A percentile compares a stretch with the other conserved stretches of the same genome.
phyloP scores from a whole-genome alignment of 2,113 vertebrate genomes.

The Spea multiplicata region DNA sequence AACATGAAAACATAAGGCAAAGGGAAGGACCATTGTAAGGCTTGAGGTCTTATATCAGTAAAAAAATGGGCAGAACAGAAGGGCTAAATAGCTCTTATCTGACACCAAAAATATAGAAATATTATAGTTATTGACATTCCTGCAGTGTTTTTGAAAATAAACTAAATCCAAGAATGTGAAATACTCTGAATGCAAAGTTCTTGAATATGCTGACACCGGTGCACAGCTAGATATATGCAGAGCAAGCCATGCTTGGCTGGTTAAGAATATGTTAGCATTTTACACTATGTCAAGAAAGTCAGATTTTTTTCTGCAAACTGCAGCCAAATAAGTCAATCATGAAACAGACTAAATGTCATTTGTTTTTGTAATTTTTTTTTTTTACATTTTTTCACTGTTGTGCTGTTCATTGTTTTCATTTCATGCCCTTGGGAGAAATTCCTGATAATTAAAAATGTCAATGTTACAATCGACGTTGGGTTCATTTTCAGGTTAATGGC shows the following conservation, averaged over 20 bases:
- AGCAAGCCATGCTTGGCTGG: not conserved
- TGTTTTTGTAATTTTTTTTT: not conserved
- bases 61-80: no score
- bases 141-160: not conserved
- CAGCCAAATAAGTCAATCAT: not conserved
- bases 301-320: not conserved
- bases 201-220: not conserved
- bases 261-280: not conserved
- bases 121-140: no score
- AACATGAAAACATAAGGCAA: no score
- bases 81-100: no score
- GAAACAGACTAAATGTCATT: not conserved
- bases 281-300: not conserved
- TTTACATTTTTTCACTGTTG: slow-evolving; percentile 2
- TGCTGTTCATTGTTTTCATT: not conserved
- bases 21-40: no score
- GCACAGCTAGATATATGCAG: not conserved
- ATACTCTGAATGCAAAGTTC: slow-evolving; percentile 3
- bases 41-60: no score
- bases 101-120: no score
- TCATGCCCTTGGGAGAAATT: slow-evolving; percentile 20
- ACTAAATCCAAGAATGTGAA: not conserved
- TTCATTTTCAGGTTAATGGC: slow-evolving; percentile 45
- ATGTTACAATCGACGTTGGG: slow-evolving; percentile 13
- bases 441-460: slow-evolving; percentile 38